Evolutionary conservation across 2,113 vertebrate genomes (phyloP), one percentile per base, ranked within the genome.

Genomic region (Tyto alba): DNA sequence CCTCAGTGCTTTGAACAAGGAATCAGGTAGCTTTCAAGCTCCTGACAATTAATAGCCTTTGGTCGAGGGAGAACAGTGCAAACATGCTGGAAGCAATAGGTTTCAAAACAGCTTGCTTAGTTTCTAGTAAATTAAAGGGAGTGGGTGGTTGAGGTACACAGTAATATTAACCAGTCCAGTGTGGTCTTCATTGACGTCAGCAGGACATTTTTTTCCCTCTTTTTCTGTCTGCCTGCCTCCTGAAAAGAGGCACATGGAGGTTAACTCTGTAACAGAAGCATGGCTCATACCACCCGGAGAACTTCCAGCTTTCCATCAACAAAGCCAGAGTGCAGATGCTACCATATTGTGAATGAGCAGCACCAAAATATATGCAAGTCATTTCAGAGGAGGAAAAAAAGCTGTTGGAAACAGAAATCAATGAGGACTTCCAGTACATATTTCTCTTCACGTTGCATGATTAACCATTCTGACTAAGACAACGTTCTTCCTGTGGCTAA

Each of bases 11-110:
- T 97, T 97, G 97, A 97, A 97, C 88, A 81, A 82, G 96, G 94
- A 97, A 97, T 97, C 96, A 95, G 97, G 98, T 97, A 93, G 95
- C 97, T 98, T 97, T 97, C 97, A 98, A 94, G 96, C 96, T 94
- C 91, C 95, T 95, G 89, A 89, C 93, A 95, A 96, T 98, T 97
- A 96, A 97, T 95, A 96, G 94, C 88, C 91, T 89, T 96, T 94
- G 78, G 92, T 97, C 23, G 38, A 92, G 72, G 82, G 90, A 95
- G 90, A 94, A 45, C 30, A 60, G 93, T 17, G 56, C 84, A 94
- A 93, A 96, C 82, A 88, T 4, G 79, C 88, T 96, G 93, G 89
- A 95, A 93, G 90, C 78, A 6, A 91, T 71, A 72, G 94, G 84
- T 96, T 97, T 97, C 93, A 74, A 98, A 97, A 95, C 91, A 93